phyloP scores from a whole-genome alignment of 35 echinoderm and acorn worm genomes.

The Heliocidaris tuberculata region DNA sequence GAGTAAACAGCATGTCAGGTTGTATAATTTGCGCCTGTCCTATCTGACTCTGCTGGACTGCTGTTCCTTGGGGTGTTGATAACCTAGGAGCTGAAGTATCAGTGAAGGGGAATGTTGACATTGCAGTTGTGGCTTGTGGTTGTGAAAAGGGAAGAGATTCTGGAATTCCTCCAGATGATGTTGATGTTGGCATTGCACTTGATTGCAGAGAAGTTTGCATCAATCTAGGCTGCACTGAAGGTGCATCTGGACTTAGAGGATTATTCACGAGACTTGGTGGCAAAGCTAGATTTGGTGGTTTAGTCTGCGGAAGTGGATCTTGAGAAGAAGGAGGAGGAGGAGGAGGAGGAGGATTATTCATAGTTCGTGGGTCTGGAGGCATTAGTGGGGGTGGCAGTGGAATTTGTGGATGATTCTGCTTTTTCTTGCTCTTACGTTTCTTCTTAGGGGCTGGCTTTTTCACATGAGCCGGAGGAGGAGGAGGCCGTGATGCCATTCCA shows the following conservation, averaged over 20 bases:
- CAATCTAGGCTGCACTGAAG: not conserved
- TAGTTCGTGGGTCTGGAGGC: constrained; percentile 56
- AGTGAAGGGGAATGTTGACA: constrained; percentile 31
- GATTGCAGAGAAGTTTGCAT: not conserved
- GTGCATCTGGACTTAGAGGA: constrained; percentile 77
- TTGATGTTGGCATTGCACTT: not conserved
- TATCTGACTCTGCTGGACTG: not conserved
- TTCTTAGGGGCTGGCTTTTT: constrained; percentile 32
- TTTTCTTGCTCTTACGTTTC: constrained; percentile 24
- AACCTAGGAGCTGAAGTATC: not conserved
- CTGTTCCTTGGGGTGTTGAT: not conserved
- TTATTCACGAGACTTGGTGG: constrained; percentile 62
- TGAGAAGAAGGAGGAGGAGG: not conserved
- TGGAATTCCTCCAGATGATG: not conserved
- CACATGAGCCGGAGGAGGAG: constrained; percentile 47
- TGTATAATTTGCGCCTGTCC: constrained; percentile 15
- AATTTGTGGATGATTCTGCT: constrained; percentile 34
- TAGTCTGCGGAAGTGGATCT: constrained; percentile 48
- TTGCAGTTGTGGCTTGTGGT: constrained; percentile 31
- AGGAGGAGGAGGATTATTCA: constrained; percentile 29
- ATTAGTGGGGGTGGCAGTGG: constrained; percentile 55
- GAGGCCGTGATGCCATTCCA: constrained; percentile 53
- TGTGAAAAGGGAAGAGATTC: constrained; percentile 5
- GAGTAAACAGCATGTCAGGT: not conserved
- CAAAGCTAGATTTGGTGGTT: constrained; percentile 59